Evolutionary conservation across 2,113 vertebrate genomes (phyloP), one percentile per base, ranked within the genome.

Genomic region (Notiomystis cincta): DNA sequence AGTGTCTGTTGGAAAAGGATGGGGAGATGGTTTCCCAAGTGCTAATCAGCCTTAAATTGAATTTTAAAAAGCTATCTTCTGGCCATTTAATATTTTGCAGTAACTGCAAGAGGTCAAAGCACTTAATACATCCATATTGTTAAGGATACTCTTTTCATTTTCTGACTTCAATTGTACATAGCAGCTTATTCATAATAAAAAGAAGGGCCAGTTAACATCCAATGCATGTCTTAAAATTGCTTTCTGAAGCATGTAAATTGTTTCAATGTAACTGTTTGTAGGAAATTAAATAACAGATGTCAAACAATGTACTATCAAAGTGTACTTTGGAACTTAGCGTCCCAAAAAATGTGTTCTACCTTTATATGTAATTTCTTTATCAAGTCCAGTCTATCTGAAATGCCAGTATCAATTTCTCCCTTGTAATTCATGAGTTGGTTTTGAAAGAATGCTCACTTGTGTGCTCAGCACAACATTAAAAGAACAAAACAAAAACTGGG

Each of bases 361-460:
- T 94, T 75, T n/a, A 6, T 15, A 27, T 40, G 19, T 33, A 67
- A 58, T 62, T 31, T 56, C 40, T 79, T 45, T 25, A 64, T 65
- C 31, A 54, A 82, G 44, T 82, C 60, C 31, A 16, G 38, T 42
- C 51, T 22, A 15, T 87, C 44, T 51, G 54, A 82, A 82, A 72
- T 73, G 53, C 23, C 35, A 51, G 12, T 53, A 87, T 81, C 47
- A 22, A 50, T 96, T 96, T 96, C 58, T 40, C 86, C 40, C 75
- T 87, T 90, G 87, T 89, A 87, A 92, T 94, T 92, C 37, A 33
- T 27, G 73, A 82, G 91, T 44, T 82, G 73, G 30, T 93, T 96
- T 95, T 82, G 86, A 70, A 93, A 97, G 91, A 97, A 96, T 95
- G 93, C 92, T 96, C 88, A 33, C 72, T 97, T 96, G 95, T 96